These are phyloP conservation scores for Toxonevra muliebris DNA, from an alignment of 2,888 invertebrate species.

Conservation along the genomic window DNA sequence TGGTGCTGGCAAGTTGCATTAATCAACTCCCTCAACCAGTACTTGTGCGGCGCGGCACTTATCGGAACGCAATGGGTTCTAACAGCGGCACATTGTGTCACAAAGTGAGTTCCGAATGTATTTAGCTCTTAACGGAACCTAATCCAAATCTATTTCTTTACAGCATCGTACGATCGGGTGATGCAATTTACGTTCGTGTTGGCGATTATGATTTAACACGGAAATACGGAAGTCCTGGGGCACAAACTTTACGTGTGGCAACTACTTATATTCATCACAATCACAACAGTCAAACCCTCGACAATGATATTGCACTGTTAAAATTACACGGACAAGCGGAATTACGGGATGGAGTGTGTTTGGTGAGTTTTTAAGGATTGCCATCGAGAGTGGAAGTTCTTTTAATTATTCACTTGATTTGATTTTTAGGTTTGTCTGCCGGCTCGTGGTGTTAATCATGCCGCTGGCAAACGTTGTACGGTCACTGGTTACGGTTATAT, in stretches of 20 bases:
- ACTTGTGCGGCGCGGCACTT: conserved; percentile 90
- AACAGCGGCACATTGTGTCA: conserved; percentile 93
- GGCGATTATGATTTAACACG: conserved; percentile 92
- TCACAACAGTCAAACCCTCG: conserved; percentile 92
- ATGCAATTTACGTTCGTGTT: conserved; percentile 91
- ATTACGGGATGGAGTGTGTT: conserved; percentile 79
- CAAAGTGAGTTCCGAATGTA: conserved; percentile 74
- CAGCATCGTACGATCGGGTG: conserved; percentile 92
- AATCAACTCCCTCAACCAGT: conserved; percentile 92
- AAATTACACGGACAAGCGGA: conserved; percentile 90
- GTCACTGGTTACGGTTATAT: conserved; percentile 95
- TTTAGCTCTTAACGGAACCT: too few species aligned
- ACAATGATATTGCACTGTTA: conserved; percentile 92
- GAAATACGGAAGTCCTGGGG: conserved; percentile 90
- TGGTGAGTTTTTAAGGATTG: conserved; percentile 46
- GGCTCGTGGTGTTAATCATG: conserved; percentile 86
- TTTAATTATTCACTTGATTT: background rate
- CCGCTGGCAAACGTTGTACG: conserved; percentile 89
- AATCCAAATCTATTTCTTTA: background rate
- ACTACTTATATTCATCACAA: conserved; percentile 96
- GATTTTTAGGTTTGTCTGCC: conserved; percentile 86
- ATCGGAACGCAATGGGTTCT: conserved; percentile 95
- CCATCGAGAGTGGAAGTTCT: background rate
- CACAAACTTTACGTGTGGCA: conserved; percentile 88
- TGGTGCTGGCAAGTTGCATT: conserved; percentile 97